A percentile compares a stretch with the other conserved stretches of the same genome.
phyloP scores from a whole-genome alignment of 2,797 vertebrate genomes.

The Vireo griseus region DNA sequence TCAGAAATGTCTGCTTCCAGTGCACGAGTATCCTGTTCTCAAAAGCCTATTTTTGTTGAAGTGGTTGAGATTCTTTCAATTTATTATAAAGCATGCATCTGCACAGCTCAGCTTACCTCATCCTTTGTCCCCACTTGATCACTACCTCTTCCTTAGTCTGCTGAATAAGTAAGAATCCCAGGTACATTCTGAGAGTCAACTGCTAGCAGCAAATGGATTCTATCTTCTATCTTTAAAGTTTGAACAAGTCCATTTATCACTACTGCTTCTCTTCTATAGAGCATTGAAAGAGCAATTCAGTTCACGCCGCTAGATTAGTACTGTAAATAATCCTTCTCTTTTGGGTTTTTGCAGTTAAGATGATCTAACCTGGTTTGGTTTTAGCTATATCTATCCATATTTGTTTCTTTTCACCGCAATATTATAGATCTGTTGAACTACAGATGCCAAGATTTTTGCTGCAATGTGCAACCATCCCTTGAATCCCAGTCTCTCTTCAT shows the following conservation, averaged over 20 bases:
- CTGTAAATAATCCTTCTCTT: background rate
- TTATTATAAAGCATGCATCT: background rate
- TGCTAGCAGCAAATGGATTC: background rate
- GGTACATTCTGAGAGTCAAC: background rate
- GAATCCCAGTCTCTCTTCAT: background rate
- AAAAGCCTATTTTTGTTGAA: background rate
- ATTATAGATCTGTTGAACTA: background rate
- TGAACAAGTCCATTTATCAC: background rate
- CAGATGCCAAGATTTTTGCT: background rate
- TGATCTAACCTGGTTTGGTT: background rate
- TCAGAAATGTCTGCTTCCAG: background rate
- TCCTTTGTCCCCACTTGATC: background rate
- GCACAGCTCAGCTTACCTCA: background rate
- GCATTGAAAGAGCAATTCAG: background rate
- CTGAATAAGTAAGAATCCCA: background rate
- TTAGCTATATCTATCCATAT: background rate
- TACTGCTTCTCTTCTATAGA: background rate
- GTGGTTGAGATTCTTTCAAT: background rate
- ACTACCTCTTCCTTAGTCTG: background rate
- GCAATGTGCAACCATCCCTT: background rate
- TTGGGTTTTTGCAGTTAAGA: background rate
- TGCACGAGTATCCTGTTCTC: background rate
- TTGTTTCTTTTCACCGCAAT: background rate
- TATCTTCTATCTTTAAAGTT: background rate
- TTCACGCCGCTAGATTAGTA: background rate